phyloP scores from a whole-genome alignment of 2,888 invertebrate species.

The Sabatieria punctata region DNA sequence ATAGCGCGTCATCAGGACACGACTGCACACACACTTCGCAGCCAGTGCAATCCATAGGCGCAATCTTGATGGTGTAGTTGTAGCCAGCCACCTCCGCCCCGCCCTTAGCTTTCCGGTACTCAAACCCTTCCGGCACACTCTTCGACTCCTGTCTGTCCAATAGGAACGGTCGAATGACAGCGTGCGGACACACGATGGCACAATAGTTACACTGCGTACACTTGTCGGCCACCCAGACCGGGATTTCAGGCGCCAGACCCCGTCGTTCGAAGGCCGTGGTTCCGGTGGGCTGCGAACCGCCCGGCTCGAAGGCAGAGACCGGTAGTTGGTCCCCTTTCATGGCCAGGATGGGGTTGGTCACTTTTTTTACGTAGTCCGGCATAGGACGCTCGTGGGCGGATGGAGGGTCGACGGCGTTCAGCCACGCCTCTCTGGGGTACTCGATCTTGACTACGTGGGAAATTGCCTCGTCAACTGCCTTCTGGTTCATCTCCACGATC shows the following conservation, averaged over 20 bases:
- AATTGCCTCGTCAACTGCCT: conserved; percentile 13
- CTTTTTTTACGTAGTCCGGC: conserved; percentile 13
- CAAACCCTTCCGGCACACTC: conserved; percentile 14
- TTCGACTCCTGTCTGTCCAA: conserved; percentile 13
- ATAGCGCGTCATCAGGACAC: conserved; percentile 16
- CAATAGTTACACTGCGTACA: neutral
- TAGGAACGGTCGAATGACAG: conserved; percentile 16
- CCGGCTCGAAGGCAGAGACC: conserved; percentile 15
- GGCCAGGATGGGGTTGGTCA: conserved; percentile 16
- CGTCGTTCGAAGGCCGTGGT: neutral
- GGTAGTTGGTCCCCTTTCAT: conserved; percentile 16
- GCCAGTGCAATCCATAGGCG: conserved; percentile 14
- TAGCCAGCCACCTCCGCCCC: conserved; percentile 14
- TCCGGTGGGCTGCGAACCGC: conserved; percentile 15
- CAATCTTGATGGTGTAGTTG: conserved; percentile 16
- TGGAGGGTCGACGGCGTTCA: neutral
- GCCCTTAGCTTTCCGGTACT: conserved; percentile 15
- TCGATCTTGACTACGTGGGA: conserved; percentile 11
- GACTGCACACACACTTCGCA: conserved; percentile 15
- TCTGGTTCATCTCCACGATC: conserved; percentile 13
- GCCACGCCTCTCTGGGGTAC: conserved; percentile 11
- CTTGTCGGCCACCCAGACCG: neutral
- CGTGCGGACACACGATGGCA: conserved; percentile 16
- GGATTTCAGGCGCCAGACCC: neutral
- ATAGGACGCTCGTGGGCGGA: neutral